Evolutionary conservation across 1,140 invertebrate genomes (phyloP), one percentile per base, ranked within the genome.

Genomic region (Tenebrio molitor): DNA sequence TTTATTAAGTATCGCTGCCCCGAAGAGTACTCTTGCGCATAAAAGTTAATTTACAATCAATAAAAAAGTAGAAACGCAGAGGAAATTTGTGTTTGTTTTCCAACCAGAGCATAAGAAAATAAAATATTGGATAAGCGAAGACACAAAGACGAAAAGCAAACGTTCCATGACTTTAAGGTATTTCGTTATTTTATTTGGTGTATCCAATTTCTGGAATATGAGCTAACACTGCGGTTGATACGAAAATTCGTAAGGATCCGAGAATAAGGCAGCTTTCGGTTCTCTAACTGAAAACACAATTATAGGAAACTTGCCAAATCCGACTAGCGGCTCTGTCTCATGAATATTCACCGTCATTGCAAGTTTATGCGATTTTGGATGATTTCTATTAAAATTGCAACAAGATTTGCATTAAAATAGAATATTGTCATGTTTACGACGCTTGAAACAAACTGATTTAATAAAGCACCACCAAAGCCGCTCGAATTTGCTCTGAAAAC

Each of bases 231-330:
- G 50, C 23, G 50, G 50, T 58, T 58, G 50, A 58, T 58, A 58
- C 23, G 50, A 58, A 58, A 23, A 58, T 21, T 58, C 50, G 19
- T 58, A 58, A 58, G 50, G 50, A 58, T 58, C 50, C n/a, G 46
- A n/a, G 46, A 53, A 53, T 53, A 53, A 23, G 46, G 46, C 19
- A 53, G 46, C 46, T 53, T 53, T 53, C 46, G 50, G 50, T 58
- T 58, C 50, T 33, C 19, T 12, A 58, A 58, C 50, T 58, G 50
- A 58, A 58, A 58, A 58, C 50, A 58, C 50, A 58, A 58, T 58
- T 58, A 58, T 58, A 58, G 50, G 50, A 58, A 58, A 58, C 50
- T 58, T 58, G 50, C 50, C 50, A 58, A 58, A 58, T 58, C 50
- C 50, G 50, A 29, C 50, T 58, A 29, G 50, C 50, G 50, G 21